Percentiles rank a stretch among this genome's conserved stretches.
Conservation (phyloP, 2,888 invertebrate genomes). For the Leuctra nigra region DNA sequence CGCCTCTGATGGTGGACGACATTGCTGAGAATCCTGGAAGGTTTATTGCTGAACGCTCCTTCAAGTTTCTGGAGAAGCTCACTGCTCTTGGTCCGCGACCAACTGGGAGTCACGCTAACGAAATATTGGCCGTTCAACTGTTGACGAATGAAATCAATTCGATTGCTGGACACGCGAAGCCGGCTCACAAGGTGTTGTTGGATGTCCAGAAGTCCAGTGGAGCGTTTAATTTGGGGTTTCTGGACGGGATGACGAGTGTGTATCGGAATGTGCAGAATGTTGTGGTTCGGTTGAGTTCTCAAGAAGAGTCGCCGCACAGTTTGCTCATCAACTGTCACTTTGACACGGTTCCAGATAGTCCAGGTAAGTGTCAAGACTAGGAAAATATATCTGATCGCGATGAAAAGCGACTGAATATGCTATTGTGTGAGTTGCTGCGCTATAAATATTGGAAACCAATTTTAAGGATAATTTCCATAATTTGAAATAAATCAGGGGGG, state of each 20-base stretch:
- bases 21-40: conserved; percentile 40
- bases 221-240: conserved; percentile 66
- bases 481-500: too few relatives aligned
- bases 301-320: conserved; percentile 41
- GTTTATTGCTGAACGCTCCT: conserved; percentile 64
- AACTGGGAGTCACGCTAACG: conserved; percentile 75
- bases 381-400: too few relatives aligned
- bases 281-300: conserved; percentile 61
- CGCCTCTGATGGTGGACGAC: conserved; percentile 34
- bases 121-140: conserved; percentile 59
- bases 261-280: conserved; percentile 80
- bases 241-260: conserved; percentile 72
- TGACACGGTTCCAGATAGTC: conserved; percentile 81
- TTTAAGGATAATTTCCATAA: too few relatives aligned
- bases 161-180: conserved; percentile 46
- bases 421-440: too few relatives aligned
- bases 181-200: conserved; percentile 51
- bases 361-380: too few relatives aligned
- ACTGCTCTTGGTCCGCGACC: conserved; percentile 62
- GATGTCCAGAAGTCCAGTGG: conserved; percentile 67
- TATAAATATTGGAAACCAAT: too few relatives aligned
- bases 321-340: conserved; percentile 87
- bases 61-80: conserved; percentile 52
- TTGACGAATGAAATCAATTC: conserved; percentile 48
- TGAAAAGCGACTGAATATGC: too few relatives aligned